These are phyloP conservation scores for Rattus rattus DNA, from an alignment of 2,113 vertebrate genomes.

Conservation along the genomic window DNA sequence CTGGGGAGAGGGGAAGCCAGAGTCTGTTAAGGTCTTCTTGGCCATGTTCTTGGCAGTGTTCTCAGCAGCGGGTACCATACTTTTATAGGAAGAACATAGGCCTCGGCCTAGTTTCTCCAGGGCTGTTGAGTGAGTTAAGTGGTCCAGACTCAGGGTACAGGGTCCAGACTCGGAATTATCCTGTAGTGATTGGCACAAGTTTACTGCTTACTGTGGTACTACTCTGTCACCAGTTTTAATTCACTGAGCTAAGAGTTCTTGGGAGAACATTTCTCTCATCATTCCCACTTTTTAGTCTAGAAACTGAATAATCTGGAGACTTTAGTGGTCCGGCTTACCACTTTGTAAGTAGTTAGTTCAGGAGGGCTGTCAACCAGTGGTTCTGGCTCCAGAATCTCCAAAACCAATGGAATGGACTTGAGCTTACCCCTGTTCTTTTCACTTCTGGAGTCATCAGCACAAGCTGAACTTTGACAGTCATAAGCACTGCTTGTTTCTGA, in stretches of 20 bases:
- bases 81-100: conserved; percentile 31
- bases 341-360: not conserved
- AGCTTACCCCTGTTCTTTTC: not conserved
- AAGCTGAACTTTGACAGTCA: not conserved
- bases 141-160: not conserved
- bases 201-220: not conserved
- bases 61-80: not conserved
- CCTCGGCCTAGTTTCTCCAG: not conserved
- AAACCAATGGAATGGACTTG: not conserved
- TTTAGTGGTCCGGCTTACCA: not conserved
- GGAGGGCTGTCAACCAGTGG: not conserved
- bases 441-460: not conserved
- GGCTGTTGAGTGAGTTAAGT: not conserved
- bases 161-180: not conserved
- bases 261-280: not conserved
- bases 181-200: not conserved
- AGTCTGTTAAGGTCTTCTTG: not conserved
- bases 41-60: not conserved
- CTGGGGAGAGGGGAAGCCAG: conserved; percentile 33
- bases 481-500: not conserved
- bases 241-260: not conserved
- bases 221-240: not conserved
- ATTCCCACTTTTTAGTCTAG: not conserved
- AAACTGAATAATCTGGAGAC: not conserved
- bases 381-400: not conserved